Percentiles rank a stretch among this genome's conserved stretches.
phyloP scores from a whole-genome alignment of 2,113 vertebrate species.

The Pelodiscus sinensis region DNA sequence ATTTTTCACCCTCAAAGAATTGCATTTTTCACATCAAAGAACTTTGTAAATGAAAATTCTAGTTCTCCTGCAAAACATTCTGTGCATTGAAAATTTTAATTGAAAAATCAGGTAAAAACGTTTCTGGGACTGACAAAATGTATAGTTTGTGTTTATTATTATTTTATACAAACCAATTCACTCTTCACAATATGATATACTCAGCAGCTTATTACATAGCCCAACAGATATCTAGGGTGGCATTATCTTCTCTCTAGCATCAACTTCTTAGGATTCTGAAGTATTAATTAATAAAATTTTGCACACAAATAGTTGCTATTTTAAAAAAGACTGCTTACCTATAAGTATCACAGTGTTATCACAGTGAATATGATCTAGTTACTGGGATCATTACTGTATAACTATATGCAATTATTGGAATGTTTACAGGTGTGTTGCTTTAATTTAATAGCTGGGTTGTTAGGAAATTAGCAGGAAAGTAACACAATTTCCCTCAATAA shows the following conservation, averaged over 20 bases:
- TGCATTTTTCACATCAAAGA: no score
- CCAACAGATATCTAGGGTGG: not conserved
- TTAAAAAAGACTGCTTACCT: not conserved
- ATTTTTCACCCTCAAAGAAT: no score
- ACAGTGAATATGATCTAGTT: not conserved
- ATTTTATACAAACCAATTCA: constrained; percentile 22
- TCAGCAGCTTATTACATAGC: not conserved
- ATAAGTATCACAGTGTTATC: not conserved
- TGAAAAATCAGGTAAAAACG: not conserved
- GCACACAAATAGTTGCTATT: not conserved
- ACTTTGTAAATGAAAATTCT: not conserved
- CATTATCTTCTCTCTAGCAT: not conserved
- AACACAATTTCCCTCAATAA: constrained; percentile 36
- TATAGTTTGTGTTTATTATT: not conserved
- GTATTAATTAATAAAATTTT: constrained; percentile 14
- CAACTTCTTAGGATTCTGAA: constrained; percentile 13
- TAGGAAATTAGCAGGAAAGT: constrained; percentile 28
- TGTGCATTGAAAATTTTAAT: not conserved
- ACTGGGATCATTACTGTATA: not conserved
- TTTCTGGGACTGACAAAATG: not conserved
- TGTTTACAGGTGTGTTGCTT: constrained; percentile 4
- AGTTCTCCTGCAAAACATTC: not conserved
- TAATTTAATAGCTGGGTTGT: constrained; percentile 16
- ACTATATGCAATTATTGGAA: not conserved
- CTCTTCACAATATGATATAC: not conserved